A percentile compares a stretch with the other conserved stretches of the same genome.
Conservation (phyloP, 2,113 vertebrate genomes). For the Zapornia atra region DNA sequence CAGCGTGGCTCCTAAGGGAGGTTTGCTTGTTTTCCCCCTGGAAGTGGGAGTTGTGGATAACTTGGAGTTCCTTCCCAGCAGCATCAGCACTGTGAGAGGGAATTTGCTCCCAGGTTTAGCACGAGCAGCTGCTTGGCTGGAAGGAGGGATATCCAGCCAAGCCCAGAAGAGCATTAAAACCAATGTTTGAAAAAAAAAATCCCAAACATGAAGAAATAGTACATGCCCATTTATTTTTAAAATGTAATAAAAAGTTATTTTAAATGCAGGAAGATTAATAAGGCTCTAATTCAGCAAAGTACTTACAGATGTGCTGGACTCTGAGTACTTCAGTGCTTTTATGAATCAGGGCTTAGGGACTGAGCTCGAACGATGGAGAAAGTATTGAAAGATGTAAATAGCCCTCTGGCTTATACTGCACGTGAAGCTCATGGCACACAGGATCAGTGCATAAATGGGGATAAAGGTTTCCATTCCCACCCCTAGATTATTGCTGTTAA, state of each 20-base stretch:
- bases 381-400: not conserved
- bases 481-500: not conserved
- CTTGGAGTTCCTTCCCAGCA: not conserved
- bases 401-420: not conserved
- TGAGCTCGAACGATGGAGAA: not conserved
- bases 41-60: not conserved
- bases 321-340: not conserved
- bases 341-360: not conserved
- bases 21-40: not conserved
- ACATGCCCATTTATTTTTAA: conserved; percentile 48
- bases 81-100: not conserved
- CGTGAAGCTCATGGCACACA: accelerated
- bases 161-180: not conserved
- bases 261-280: conserved; percentile 56
- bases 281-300: conserved; percentile 52
- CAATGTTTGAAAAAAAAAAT: not conserved
- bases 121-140: not conserved
- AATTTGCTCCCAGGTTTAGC: conserved; percentile 28
- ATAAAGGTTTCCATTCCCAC: not conserved
- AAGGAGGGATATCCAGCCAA: not conserved
- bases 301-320: conserved; percentile 37
- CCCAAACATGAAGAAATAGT: not conserved
- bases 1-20: not conserved
- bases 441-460: accelerated
- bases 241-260: conserved; percentile 41